Base-by-base conservation (phyloP, 2,113 vertebrate genomes). In the Monarcha castaneiventris region DNA sequence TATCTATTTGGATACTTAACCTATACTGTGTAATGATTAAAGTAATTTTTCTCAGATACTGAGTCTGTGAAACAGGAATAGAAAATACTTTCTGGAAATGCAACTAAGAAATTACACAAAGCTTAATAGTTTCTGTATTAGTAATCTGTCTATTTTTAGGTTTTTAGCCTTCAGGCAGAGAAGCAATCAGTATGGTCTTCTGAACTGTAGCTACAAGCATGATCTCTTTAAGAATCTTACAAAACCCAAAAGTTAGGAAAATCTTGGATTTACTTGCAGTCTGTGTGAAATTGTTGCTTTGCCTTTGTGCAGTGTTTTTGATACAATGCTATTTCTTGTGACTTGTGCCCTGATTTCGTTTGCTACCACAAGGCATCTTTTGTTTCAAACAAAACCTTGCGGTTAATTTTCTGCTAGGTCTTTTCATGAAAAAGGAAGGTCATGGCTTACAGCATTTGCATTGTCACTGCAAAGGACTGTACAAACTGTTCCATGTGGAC, bases 361-460 rank as follows among this genome's bases (percentile, higher is more conserved):
- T 97, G 90, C 94, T 86, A 43, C 90, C 79, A 97, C 95, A 97
- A 97, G 92, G 90, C 97, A 48, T 81, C 96, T 96, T 97, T 97
- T 97, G 96, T 97, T 96, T 94, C 54, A 94, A 94, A 96, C 75
- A 96, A 96, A 96, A 97, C 89, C 90, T 95, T 97, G 84, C 68
- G 35, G 89, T 94, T 97, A 97, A 97, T 98, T 95, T 97, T 93
- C 94, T 95, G 83, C 80, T 94, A 83, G 58, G 94, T 93, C 58
- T 88, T 97, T 97, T 89, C 87, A 95, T 97, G 82, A 77, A 96
- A 96, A 95, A 97, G 94, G 83, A 97, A 97, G 96, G 93, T 97
- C 71, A 92, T 14, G 7, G 81, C 64, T 94, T 97, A 91, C 73
- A 95, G 88, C 87, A 89, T 97, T 96, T 97, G 76, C 92, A 96